These are phyloP conservation scores for Pseudomyrmex gracilis DNA, from an alignment of 1,140 invertebrate genomes.

Conservation along the genomic window DNA sequence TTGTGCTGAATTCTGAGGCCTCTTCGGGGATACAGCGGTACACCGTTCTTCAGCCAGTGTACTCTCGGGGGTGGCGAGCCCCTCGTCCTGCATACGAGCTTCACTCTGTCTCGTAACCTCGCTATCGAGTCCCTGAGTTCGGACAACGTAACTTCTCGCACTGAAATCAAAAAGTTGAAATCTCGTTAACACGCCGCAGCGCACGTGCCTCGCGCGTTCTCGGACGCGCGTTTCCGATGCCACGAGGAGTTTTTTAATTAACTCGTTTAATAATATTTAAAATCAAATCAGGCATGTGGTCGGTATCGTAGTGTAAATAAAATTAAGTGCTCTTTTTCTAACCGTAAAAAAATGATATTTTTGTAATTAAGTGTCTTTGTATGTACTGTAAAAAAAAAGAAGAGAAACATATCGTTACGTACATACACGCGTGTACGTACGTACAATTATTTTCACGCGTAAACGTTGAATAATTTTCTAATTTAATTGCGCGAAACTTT, in stretches of 20 bases:
- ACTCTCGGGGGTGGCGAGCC: conserved; percentile 90
- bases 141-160: conserved; percentile 84
- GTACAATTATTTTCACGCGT: no score
- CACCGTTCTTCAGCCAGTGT: conserved; percentile 91
- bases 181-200: conserved; percentile 29
- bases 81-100: conserved; percentile 89
- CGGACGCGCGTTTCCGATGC: background rate
- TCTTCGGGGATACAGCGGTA: conserved; percentile 86
- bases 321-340: no score
- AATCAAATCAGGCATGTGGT: background rate
- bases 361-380: no score
- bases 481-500: background rate
- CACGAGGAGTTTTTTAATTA: conserved; percentile 18
- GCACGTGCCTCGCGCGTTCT: background rate
- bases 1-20: conserved; percentile 86
- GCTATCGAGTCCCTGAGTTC: conserved; percentile 85
- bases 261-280: conserved; percentile 20
- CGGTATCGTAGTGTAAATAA: background rate
- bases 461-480: background rate
- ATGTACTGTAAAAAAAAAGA: no score
- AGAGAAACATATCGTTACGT: no score
- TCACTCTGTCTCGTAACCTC: conserved; percentile 86
- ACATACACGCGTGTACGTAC: no score
- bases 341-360: no score
- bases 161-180: conserved; percentile 78